Base-by-base conservation (phyloP, 1,140 invertebrate species). In the Monochamus saltuarius region DNA sequence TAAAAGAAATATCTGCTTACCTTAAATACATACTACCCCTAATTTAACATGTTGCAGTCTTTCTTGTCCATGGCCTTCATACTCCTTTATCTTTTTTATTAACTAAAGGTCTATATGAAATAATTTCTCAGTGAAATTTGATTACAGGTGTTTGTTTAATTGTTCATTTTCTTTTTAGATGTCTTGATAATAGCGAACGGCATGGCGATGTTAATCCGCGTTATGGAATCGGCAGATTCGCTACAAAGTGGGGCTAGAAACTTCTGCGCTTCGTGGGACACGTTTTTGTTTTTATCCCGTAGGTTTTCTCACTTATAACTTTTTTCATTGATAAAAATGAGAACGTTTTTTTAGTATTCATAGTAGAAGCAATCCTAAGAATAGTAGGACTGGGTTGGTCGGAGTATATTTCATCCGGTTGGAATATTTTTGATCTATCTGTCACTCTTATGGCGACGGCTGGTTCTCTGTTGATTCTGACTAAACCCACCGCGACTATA, bases 341-440 rank as follows among this genome's bases (percentile, higher is more conserved):
- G 8, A 40, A 40, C 9, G 39, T 59, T 70, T 70, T 82, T 82
- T 39, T 78, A 92, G 90, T 91, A 62, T 93, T 91, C 75, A 79
- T 85, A 7, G 40, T 86, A 1, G 91, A 94, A 80, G 87, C 87
- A n/a, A 72, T 84, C 1, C 71, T 90, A 0, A 89, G 91, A 71
- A 84, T 92, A 40, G 78, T 91, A 62, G 90, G 86, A 7, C 78
- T 89, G 40, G 92, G 92, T 16, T 79, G 87, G 45, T 69, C 71
- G 9, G 81, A 83, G 61, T 94, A 94, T 71, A 83, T 94, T 37
- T 83, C 84, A 57, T 90, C 87, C 43, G 91, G 90, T 9, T 95
- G 93, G 93, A 94, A 95, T 77, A 80, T 89, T 13, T 94, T 91
- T 77, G 92, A 95, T 74, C 81, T 94, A 39, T 78, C 84, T 34